phyloP scores from a whole-genome alignment of 2,888 invertebrate genomes.

The Xylota sylvarum region DNA sequence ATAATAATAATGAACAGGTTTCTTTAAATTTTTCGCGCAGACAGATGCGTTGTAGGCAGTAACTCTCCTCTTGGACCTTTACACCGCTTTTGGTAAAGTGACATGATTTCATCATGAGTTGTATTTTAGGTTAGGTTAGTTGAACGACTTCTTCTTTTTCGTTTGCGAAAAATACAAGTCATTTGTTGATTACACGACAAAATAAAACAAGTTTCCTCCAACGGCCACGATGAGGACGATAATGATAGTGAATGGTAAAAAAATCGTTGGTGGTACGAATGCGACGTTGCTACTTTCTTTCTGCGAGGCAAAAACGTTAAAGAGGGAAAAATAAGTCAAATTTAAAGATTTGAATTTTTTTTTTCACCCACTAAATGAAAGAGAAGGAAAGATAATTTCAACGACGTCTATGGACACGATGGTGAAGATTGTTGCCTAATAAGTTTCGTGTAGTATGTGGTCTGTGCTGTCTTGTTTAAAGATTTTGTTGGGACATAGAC shows the following conservation, averaged over 20 bases:
- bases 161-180: constrained; percentile 33
- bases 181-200: constrained; percentile 5
- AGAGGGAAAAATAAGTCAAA: constrained; percentile 22
- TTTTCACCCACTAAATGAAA: not conserved
- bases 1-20: constrained; percentile 53
- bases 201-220: constrained; percentile 32
- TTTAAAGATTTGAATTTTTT: constrained; percentile 2
- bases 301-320: not conserved
- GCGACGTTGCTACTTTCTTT: constrained; percentile 55
- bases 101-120: constrained; percentile 67
- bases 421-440: constrained; percentile 47
- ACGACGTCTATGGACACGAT: constrained; percentile 6
- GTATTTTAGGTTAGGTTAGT: constrained; percentile 60
- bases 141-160: constrained; percentile 18
- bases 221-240: not conserved
- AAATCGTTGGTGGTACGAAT: constrained; percentile 10
- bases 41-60: constrained; percentile 44
- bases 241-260: constrained; percentile 11
- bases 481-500: constrained; percentile 1
- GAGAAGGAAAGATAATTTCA: not conserved
- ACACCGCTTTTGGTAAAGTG: constrained; percentile 70
- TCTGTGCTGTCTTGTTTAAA: not conserved
- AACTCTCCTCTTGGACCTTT: constrained; percentile 55
- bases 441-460: constrained; percentile 3
- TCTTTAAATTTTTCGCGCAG: constrained; percentile 48